Evolutionary conservation across 2,113 vertebrate species (phyloP).

Genomic region (Carollia perspicillata): DNA sequence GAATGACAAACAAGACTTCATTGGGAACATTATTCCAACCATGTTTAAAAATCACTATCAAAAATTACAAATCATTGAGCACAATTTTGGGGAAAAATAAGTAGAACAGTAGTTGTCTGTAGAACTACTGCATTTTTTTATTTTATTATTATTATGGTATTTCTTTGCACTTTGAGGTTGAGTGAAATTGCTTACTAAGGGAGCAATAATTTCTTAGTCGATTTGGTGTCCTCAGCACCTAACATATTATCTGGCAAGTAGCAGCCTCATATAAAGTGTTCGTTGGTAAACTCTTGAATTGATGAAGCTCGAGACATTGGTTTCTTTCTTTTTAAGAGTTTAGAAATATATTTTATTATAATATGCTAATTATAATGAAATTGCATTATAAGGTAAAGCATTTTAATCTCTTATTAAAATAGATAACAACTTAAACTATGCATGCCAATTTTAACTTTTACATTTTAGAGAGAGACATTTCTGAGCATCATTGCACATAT

Average conservation of each 20-base stretch:
- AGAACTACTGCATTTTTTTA: neutral
- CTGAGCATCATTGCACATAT: neutral
- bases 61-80: neutral
- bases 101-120: neutral
- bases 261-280: neutral
- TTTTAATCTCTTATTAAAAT: neutral
- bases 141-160: neutral
- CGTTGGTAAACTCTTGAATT: neutral
- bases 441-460: neutral
- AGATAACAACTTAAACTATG: neutral
- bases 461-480: neutral
- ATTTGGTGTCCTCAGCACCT: neutral
- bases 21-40: neutral
- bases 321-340: neutral
- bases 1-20: neutral
- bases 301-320: neutral
- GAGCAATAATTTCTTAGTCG: neutral
- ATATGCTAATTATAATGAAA: neutral
- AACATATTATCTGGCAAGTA: neutral
- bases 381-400: neutral
- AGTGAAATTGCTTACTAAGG: neutral
- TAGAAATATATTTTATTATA: neutral
- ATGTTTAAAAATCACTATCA: neutral
- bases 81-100: neutral
- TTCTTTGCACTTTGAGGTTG: neutral